These are phyloP conservation scores for Furcula furcula DNA, from an alignment of 2,888 invertebrate genomes.

Conservation along the genomic window DNA sequence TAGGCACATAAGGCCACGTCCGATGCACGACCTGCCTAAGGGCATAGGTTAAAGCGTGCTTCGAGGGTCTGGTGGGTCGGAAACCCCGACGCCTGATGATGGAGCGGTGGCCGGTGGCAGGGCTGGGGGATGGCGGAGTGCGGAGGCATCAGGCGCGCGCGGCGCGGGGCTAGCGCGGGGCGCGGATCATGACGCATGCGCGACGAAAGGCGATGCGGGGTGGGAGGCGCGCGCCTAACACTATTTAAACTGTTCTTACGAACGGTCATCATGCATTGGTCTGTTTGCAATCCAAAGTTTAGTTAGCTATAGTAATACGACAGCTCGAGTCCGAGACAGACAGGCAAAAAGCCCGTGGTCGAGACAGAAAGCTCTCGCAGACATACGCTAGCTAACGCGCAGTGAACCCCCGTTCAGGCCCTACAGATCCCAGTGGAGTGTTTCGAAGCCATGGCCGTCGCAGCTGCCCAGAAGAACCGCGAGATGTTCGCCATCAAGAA, in stretches of 20 bases:
- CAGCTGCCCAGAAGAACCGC: constrained; percentile 96
- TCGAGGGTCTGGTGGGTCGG: neutral
- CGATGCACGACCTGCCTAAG: constrained; percentile 5
- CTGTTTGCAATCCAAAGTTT: constrained; percentile 85
- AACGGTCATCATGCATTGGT: constrained; percentile 85
- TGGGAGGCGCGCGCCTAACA: constrained; percentile 79
- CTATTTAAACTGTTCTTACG: constrained; percentile 85
- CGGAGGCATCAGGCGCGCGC: constrained; percentile 11
- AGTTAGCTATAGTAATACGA: constrained; percentile 82
- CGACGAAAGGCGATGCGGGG: constrained; percentile 78
- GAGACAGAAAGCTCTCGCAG: constrained; percentile 79
- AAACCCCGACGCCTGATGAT: constrained; percentile 7
- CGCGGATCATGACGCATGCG: constrained; percentile 81
- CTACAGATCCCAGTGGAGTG: constrained; percentile 74
- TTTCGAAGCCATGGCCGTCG: constrained; percentile 89
- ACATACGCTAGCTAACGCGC: constrained; percentile 79
- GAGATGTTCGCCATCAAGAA: constrained; percentile 99
- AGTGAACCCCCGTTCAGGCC: constrained; percentile 79
- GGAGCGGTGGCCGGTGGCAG: constrained; percentile 1
- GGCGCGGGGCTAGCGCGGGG: constrained; percentile 48
- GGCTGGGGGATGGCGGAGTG: constrained; percentile 21
- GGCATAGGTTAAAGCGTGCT: neutral
- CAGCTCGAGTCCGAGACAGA: constrained; percentile 80
- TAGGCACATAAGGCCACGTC: constrained; percentile 12
- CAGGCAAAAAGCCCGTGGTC: constrained; percentile 83